Percentiles rank a stretch among this genome's conserved stretches.
Evolutionary conservation across 2,797 vertebrate species (phyloP).

Genomic region (Acrocephalus scirpaceus): DNA sequence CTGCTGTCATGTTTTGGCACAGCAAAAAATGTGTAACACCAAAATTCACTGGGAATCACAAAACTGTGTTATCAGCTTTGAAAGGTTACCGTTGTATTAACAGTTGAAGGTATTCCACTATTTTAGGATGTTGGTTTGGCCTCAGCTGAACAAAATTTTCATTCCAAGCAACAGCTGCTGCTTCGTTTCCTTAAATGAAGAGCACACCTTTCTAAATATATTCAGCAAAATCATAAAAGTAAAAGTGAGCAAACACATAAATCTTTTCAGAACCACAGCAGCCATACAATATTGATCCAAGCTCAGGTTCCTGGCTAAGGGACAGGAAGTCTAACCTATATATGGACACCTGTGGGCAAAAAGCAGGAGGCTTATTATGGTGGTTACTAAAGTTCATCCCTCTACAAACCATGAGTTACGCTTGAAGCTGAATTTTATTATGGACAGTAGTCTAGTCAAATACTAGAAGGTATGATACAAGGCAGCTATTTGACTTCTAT

Average conservation of each 20-base stretch:
- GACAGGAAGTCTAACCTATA: background rate
- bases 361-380: background rate
- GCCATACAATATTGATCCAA: background rate
- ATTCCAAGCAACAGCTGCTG: background rate
- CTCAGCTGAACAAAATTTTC: background rate
- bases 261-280: background rate
- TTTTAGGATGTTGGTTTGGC: background rate
- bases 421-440: conserved; percentile 40
- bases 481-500: background rate
- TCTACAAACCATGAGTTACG: conserved; percentile 39
- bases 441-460: conserved; percentile 14
- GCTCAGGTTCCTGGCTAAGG: background rate
- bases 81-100: background rate
- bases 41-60: background rate
- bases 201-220: background rate
- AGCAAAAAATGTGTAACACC: background rate
- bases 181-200: background rate
- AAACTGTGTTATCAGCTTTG: background rate
- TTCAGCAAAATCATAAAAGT: background rate
- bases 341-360: background rate
- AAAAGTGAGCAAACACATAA: background rate
- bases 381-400: background rate
- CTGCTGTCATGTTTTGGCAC: background rate
- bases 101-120: background rate
- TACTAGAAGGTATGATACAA: background rate